Evolutionary conservation across 2,888 invertebrate species (phyloP), one percentile per base, ranked within the genome.

Genomic region (Autographa gamma): DNA sequence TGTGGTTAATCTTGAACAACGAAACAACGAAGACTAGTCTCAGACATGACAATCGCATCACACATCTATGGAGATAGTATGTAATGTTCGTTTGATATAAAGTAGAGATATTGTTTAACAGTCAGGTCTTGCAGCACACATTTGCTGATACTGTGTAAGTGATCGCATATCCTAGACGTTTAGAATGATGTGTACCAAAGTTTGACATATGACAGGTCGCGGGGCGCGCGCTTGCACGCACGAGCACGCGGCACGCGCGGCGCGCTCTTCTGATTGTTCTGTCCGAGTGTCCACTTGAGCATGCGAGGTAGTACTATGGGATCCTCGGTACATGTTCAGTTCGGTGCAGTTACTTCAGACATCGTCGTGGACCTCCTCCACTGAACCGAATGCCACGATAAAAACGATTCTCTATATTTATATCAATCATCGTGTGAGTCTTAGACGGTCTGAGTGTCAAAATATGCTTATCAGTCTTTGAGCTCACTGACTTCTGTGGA

Each of bases 51-150:
- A 61, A 66, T 58, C 52, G 54, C 62, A 43, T n/a, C 56, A 25
- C 62, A 18, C 48, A 66, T 61, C 32, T 41, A 65, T 67, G 76
- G 61, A 61, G 62, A 74, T 74, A 74, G 76, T 79, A 79, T 54
- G 76, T 79, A 73, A 38, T 59, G 56, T 63, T 63, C 43, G 43
- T 31, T 54, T 18, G 19, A 25, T 13, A 52, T 38, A 58, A 18
- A 38, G n/a, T 14, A 43, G 43, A 14, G 2, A 43, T 11, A 14
- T 43, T 8, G 43, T 43, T 43, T 16, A 43, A 5, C 3, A 43
- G 16, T 14, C 5, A 43, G 43, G 0, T 43, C 16, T 16, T 16
- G n/a, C 18, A 41, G 25, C 34, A n/a, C 48, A 60, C 7, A 19
- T 54, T 4, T 19, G 54, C 7, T 2, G 19, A 18, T 19, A n/a